Evolutionary conservation across 2,888 invertebrate species (phyloP), one percentile per base, ranked within the genome.

Genomic region (Sarcophaga variegata): DNA sequence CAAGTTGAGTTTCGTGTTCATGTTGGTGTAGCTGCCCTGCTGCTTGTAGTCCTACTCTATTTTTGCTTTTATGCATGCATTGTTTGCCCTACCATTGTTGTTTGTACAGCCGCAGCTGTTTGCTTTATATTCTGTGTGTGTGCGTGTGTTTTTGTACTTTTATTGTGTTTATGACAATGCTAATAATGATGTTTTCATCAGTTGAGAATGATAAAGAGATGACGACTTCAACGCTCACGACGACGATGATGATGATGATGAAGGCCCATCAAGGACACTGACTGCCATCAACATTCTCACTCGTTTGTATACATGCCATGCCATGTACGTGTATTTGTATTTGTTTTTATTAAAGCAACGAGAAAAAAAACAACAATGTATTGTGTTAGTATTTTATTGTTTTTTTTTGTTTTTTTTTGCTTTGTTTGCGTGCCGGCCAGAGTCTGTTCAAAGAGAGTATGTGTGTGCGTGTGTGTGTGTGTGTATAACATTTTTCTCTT

Each of bases 201-300:
- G 54, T 54, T 81, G 25, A 60, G 20, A 22, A 62, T 62, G 5
- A 22, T 62, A 22, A 11, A 66, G 27, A 49, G 63, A 49, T 63
- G 54, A 67, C 22, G 69, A 69, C 75, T 60, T 75, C 60, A 70
- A 60, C 62, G 67, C 47, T 67, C 17, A 78, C 60, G 14, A 78
- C 71, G 20, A 62, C 66, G 60, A n/a, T 77, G 72, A n/a, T 80
- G n/a, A 17, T 59, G 72, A 62, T 47, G 83, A 76, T 83, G 83
- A 83, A 81, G 81, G 66, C 60, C 70, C 74, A 78, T 87, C 86
- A 87, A 87, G 86, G 86, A 87, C 86, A 81, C 60, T 81, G 47
- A 81, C 66, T 14, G 17, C 17, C 17, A 17, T 54, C 12, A 54
- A 54, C 66, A 66, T 12, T 8, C 25, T 66, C 25, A 66, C 66